phyloP scores from a whole-genome alignment of 2,113 vertebrate genomes.

The Psettodes erumei region DNA sequence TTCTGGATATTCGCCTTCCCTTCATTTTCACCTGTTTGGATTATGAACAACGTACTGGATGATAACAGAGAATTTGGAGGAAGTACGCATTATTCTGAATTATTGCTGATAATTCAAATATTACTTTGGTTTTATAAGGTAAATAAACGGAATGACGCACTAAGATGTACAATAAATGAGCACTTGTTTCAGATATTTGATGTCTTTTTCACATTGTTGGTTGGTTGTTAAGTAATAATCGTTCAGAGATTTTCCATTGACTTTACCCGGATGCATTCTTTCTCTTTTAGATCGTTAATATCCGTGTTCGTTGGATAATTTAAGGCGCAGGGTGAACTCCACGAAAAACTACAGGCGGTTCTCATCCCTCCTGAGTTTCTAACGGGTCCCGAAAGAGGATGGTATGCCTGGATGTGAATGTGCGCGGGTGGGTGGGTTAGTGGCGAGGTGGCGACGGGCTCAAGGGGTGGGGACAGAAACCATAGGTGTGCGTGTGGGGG shows the following conservation, averaged over 20 bases:
- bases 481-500: constrained; percentile 58
- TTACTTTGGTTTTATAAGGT: neutral
- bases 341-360: constrained; percentile 36
- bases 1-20: neutral
- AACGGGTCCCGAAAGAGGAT: constrained; percentile 58
- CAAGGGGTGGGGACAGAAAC: constrained; percentile 53
- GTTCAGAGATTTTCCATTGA: neutral
- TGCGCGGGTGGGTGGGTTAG: constrained; percentile 25
- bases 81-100: constrained; percentile 25
- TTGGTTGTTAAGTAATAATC: too few species aligned
- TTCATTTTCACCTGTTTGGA: neutral
- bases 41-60: neutral
- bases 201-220: neutral
- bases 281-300: constrained; percentile 16
- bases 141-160: neutral
- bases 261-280: constrained; percentile 13
- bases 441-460: constrained; percentile 32
- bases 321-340: constrained; percentile 36
- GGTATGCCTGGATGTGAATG: constrained; percentile 10
- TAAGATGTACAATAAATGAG: neutral
- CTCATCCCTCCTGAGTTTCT: constrained; percentile 50
- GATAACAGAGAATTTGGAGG: neutral
- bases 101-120: too few species aligned
- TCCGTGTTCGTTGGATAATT: constrained; percentile 24
- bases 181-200: neutral